These are phyloP conservation scores for Rhabditoides inermis DNA, from an alignment of 2,888 invertebrate genomes.

Conservation along the genomic window DNA sequence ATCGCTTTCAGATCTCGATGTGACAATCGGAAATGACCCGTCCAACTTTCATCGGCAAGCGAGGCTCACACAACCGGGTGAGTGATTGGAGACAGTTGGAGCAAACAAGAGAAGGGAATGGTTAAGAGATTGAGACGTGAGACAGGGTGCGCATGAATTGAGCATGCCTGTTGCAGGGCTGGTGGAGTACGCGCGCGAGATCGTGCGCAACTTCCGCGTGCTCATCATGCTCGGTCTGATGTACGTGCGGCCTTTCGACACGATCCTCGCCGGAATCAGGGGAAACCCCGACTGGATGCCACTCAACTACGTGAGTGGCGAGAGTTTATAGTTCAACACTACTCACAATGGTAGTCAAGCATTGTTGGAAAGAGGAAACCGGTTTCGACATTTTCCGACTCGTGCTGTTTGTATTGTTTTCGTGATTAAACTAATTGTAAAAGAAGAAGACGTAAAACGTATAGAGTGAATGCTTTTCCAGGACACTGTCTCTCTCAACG, in stretches of 20 bases:
- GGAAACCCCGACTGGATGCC: slow-evolving; percentile 36
- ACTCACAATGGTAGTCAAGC: too few relatives aligned
- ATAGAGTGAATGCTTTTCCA: slow-evolving; percentile 5
- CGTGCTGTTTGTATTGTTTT: not conserved
- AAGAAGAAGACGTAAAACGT: not conserved
- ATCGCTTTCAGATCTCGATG: slow-evolving; percentile 25
- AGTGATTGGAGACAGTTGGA: too few relatives aligned
- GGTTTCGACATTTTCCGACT: not conserved
- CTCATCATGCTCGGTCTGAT: slow-evolving; percentile 26
- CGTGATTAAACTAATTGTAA: not conserved
- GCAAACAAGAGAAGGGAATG: too few relatives aligned
- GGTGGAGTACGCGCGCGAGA: too few relatives aligned
- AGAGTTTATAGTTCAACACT: not conserved
- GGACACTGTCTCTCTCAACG: slow-evolving; percentile 37
- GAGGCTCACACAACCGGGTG: too few relatives aligned
- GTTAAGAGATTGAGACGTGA: too few relatives aligned
- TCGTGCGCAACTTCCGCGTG: too few relatives aligned
- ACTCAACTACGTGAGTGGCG: slow-evolving; percentile 24
- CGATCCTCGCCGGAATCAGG: slow-evolving; percentile 24
- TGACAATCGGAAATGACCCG: slow-evolving; percentile 27
- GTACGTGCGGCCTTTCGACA: slow-evolving; percentile 26
- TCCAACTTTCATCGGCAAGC: slow-evolving; percentile 13
- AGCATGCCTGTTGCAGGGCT: too few relatives aligned
- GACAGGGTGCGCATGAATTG: too few relatives aligned
- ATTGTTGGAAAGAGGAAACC: not conserved